Evolutionary conservation across 2,888 invertebrate genomes (phyloP), one percentile per base, ranked within the genome.

Genomic region (Arrhopalites spinosus): DNA sequence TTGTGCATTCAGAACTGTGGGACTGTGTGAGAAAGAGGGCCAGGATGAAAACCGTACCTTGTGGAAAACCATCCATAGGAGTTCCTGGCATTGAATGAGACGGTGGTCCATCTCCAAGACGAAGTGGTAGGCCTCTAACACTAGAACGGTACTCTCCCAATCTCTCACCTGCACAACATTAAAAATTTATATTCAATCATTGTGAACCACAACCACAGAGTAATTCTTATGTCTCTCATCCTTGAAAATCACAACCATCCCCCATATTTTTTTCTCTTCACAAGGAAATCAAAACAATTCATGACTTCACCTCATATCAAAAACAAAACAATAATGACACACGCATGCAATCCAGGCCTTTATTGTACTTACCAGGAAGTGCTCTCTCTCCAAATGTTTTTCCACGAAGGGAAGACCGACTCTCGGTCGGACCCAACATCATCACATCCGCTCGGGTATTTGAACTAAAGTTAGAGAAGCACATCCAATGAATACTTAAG

Each of bases 381-480:
- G 83, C 81, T 78, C 83, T 73, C 75, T 83, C 83, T 61, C 83
- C 83, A 78, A 83, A 83, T 73, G 83, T 83, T 79, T 83, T 83
- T 67, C 83, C 83, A 74, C 83, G 78, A 30, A 83, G 75, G 56
- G 83, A 83, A 61, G 83, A 82, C 45, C 83, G 79, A 78, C 80
- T 81, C 77, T 81, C 81, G 27, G 83, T 81, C 74, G 80, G 82
- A 27, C 82, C 83, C 70, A 82, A 71, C 81, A 81, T 83, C 82
- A 83, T 82, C 80, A 82, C 83, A 80, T 83, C 83, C 75, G 82
- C 82, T 76, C 83, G 77, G 68, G 81, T 78, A 78, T 83, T 83
- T 76, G 83, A 82, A 80, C 83, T 83, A 75, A 56, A 80, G 74
- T 71, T 68, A 25, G 36, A 70, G 75, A 75, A 75, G 66, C 74